Evolutionary conservation across 2,797 vertebrate genomes (phyloP), one percentile per base, ranked within the genome.

Genomic region (Amniataba percoides): DNA sequence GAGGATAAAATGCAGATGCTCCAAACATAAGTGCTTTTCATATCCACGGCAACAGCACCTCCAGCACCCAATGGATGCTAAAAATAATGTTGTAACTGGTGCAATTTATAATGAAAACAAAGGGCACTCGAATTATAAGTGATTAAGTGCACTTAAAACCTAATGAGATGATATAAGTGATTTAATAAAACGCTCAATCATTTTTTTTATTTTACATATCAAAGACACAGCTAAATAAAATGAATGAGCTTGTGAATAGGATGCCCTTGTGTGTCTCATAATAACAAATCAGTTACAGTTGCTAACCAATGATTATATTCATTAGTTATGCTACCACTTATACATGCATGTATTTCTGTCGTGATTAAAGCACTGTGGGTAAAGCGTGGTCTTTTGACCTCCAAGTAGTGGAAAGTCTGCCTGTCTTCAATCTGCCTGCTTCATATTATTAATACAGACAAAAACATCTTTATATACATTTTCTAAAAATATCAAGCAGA

Each of bases 1-100:
- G 19, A 7, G 27, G 36, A 56, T 48, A 64, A 65, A 36, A 21
- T 15, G 31, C 55, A 67, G 31, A 43, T 49, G 45, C 40, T 75
- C 12, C n/a, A 16, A 46, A 51, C 72, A 70, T 3, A 34, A 61
- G 48, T 57, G 31, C 39, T 53, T 63, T 60, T 63, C 27, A 76
- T 8, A 43, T 13, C 25, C 13, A 42, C 16, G 11, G 49, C 18
- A 46, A 27, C 15, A n/a, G 3, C 71, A 55, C 10, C 14, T 59
- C 16, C 6, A 59, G 13, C 42, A 25, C n/a, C 7, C 15, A 57
- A 45, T 23, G 23, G 40, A 42, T 49, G 18, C 36, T 40, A 61
- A 31, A 36, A 36, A 36, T 64, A 61, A 59, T 2, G 1, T 49
- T 67, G 3, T 34, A 69, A 66, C 6, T 40, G 40, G 6, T 48